These are phyloP conservation scores for Atethmia centrago DNA, from an alignment of 2,888 invertebrate species.

Conservation along the genomic window DNA sequence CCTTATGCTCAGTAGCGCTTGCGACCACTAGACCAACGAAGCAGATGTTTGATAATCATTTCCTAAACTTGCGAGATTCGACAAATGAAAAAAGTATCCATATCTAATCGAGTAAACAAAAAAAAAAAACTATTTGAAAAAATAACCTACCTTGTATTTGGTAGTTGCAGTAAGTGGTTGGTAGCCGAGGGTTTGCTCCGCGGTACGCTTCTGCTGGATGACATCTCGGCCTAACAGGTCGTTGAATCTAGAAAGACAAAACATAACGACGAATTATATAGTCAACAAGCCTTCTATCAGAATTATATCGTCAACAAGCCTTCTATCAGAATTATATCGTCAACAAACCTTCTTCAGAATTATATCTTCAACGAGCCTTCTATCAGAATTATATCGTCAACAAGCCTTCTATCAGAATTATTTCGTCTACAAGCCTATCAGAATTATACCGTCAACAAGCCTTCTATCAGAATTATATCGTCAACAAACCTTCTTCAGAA, in stretches of 20 bases:
- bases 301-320: not conserved
- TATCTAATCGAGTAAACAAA: not conserved
- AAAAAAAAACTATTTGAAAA: not conserved
- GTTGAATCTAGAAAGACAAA: slow-evolving; percentile 92
- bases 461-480: not conserved
- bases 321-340: not conserved
- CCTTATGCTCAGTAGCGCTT: not conserved
- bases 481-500: not conserved
- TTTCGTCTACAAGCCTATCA: not conserved
- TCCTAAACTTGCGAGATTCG: not conserved
- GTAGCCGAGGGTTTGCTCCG: slow-evolving; percentile 95
- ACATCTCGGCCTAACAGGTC: slow-evolving; percentile 97
- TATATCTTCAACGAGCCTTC: not conserved
- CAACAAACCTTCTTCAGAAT: not conserved
- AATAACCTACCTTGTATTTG: slow-evolving; percentile 94
- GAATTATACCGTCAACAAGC: not conserved
- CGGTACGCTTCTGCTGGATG: slow-evolving; percentile 96
- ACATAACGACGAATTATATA: not conserved
- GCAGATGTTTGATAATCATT: not conserved
- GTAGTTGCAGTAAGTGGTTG: slow-evolving; percentile 96
- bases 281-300: not conserved
- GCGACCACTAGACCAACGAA: not conserved
- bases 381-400: not conserved
- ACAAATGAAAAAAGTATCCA: not conserved
- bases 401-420: not conserved